Evolutionary conservation across 2,113 vertebrate genomes (phyloP), one percentile per base, ranked within the genome.

Genomic region (Etheostoma spectabile): DNA sequence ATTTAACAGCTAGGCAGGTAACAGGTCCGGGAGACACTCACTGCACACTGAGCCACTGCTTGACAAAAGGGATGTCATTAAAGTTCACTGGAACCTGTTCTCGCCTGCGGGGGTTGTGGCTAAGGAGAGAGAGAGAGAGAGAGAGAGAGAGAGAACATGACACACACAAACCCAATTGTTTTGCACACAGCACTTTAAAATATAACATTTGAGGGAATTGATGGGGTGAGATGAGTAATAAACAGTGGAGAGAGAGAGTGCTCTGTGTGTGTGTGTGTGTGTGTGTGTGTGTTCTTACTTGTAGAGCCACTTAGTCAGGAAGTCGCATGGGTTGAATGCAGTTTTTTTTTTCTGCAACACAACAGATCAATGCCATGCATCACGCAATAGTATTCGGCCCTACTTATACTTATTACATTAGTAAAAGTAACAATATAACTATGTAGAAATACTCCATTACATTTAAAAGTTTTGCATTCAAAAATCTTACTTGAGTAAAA

Each of bases 301-400:
- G 95, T 98, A 99, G 27, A 99, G 90, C 97, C 97, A 99, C 88
- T 97, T 96, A 0, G 96, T 96, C 19, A 99, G 93, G 85, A 97
- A 99, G 92, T 98, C 97, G 62, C 95, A 96, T 24, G 97, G 95
- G 80, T 97, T 95, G 85, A 99, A 99, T 51, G 84, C 93, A 42
- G 95, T 97, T 80, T 87, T 93, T 92, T 94, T 96, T 53, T 93
- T 96, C 98, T 99, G 88, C 82, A 96, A 92, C 12, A 80, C 24
- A 84, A 71, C 63, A 60, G n/a, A 74, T 55, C 14, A 45, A 19
- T 19, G 35, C 2, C 2, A 33, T 51, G 46, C 8, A 33, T 55
- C 11, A 35, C 33, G 8, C 38, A 69, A 1, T 11, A 48, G 7
- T 45, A 19, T 22, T 66, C 5, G 52, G 62, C 8, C 45, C 8